Evolutionary conservation across 2,888 invertebrate species (phyloP), one percentile per base, ranked within the genome.

Genomic region (Xanthia icteritia): DNA sequence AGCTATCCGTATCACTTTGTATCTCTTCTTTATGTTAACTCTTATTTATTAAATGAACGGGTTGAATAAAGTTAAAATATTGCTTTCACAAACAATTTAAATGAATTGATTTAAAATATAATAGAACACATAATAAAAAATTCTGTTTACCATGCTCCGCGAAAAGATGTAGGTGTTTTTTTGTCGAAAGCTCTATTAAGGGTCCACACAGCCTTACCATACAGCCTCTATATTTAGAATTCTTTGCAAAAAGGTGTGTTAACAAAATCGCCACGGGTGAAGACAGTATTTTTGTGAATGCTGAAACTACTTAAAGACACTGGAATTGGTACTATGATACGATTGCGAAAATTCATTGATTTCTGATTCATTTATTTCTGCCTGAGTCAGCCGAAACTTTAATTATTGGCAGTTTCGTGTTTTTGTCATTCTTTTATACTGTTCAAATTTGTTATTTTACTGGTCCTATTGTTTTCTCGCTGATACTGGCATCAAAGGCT

Each of bases 401-500:
- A 27, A 76, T 66, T 73, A 65, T 69, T 73, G 61, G 42, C 68
- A 58, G 65, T 73, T 72, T 61, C 42, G 20, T 67, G 61, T 63
- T 81, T 73, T 73, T 64, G 64, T 71, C 66, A 70, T 63, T 70
- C 39, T 75, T 79, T 79, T 73, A 72, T 66, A 60, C 65, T 65
- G 79, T 36, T n/a, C 27, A 70, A 73, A 76, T 80, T 65, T 61
- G 68, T 42, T 65, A 72, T 77, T 83, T 81, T 77, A 48, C 45
- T 39, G 63, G 65, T 17, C 27, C 77, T 61, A 48, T 81, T 81
- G 81, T 83, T 77, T 72, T 20, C 54, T 27, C 36, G 36, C 73
- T 81, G 81, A 70, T 66, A 74, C 42, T 77, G 83, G 54, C 81
- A 73, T 84, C 69, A 84, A 84, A 84, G 66, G 74, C 72, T 73